These are phyloP conservation scores for Euura saliciscinereae DNA, from an alignment of 1,140 invertebrate genomes.

Conservation along the genomic window DNA sequence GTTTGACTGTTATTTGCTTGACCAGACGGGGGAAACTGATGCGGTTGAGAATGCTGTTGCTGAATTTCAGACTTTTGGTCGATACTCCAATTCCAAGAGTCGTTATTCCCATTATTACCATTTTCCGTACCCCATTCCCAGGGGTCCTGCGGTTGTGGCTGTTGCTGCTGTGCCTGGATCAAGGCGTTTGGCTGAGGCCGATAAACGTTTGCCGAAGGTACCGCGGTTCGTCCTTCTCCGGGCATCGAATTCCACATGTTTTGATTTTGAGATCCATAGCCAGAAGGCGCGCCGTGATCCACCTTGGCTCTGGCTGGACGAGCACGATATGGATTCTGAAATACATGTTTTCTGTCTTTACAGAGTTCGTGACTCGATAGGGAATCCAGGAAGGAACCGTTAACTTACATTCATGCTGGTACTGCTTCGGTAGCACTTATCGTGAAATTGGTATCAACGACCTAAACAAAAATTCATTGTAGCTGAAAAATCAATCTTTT, in stretches of 20 bases:
- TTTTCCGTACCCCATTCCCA: conserved; percentile 50
- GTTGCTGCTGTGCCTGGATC: conserved; percentile 36
- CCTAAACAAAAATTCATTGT: conserved; percentile 33
- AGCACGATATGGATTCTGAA: conserved; percentile 54
- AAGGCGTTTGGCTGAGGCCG: conserved; percentile 27
- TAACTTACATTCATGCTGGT: conserved; percentile 51
- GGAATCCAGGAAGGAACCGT: background rate
- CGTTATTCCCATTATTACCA: conserved; percentile 44
- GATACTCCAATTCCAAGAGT: conserved; percentile 56
- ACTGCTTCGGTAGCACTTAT: conserved; percentile 29
- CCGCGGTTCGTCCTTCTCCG: conserved; percentile 20
- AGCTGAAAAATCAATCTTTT: background rate
- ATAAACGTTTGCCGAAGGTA: conserved; percentile 30
- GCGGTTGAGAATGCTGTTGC: conserved; percentile 33
- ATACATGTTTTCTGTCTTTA: conserved; percentile 13
- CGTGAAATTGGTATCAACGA: conserved; percentile 34
- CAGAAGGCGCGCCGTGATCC: conserved; percentile 37
- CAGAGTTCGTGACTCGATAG: no score
- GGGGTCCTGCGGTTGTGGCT: conserved; percentile 32
- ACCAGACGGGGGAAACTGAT: conserved; percentile 23
- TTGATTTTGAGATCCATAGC: conserved; percentile 50
- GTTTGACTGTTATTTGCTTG: conserved; percentile 42
- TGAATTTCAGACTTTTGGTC: conserved; percentile 46
- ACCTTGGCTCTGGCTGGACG: conserved; percentile 42
- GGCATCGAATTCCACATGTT: conserved; percentile 44